Evolutionary conservation across 30 jellyfish, hydroid and myxozoan species (phyloP), one percentile per base, ranked within the genome.

Genomic region (Cassiopea andromeda): DNA sequence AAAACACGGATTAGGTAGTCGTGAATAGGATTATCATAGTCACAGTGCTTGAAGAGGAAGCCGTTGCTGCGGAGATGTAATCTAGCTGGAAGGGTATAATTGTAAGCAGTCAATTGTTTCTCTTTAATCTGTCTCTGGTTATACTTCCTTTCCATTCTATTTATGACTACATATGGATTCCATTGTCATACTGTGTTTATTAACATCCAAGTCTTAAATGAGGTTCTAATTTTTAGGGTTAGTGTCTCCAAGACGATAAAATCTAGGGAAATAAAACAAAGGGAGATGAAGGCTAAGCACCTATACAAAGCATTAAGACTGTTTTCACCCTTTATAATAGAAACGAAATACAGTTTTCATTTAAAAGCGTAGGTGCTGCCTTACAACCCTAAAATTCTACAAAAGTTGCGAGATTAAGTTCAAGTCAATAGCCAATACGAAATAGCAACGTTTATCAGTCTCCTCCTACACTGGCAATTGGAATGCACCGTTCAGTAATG

Each of bases 11-110:
- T 75, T 75, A 75, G 46, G 66, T 9, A 47, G 15, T 75, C 70
- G 4, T 47, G 69, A 75, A 75, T 75, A 75, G 84, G 84, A 75
- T 75, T 75, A 75, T 27, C 47, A 75, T 49, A 46, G 60, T 72
- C 81, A 72, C 81, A 72, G 81, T 57, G 27, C n/a, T 18, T 75
- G 46, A 45, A 75, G 70, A 15, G 50, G 84, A 75, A 75, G 54
- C 50, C 69, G 70, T 46, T 47, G 69, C 46, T 14, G 69, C 44
- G 2, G 18, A 45, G 46, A 46, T 44, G 46, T 75, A 49, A 75
- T 46, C 70, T 49, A 14, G 13, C 50, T 5, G 44, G 60, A 14
- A 46, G 69, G 69, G 43, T 6, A 19, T 57, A 2, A 75, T 75
- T 75, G 84, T 17, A 47, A 75, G 70, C 84, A 47, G 46, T 2